Evolutionary conservation across 2,888 invertebrate genomes (phyloP).

Genomic region (Trichopria drosophilae): DNA sequence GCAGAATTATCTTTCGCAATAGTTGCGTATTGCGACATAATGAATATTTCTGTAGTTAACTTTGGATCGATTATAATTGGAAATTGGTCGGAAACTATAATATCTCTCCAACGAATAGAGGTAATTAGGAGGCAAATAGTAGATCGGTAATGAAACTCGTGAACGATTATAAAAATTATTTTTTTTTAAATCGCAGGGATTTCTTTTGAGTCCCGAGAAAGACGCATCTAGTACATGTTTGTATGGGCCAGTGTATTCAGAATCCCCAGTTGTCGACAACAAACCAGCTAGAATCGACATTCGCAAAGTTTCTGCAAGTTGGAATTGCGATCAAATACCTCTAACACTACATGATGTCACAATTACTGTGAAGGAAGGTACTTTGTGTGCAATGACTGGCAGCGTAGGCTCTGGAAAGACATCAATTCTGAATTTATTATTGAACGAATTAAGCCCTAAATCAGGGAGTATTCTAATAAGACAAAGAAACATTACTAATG

Average conservation of each 20-base stretch:
- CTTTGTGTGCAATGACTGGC: slow-evolving; percentile 78
- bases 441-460: slow-evolving; percentile 54
- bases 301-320: slow-evolving; percentile 59
- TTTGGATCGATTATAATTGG: slow-evolving; percentile 67
- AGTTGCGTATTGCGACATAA: slow-evolving; percentile 75
- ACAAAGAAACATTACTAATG: slow-evolving; percentile 21
- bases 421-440: slow-evolving; percentile 52
- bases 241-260: slow-evolving; percentile 36
- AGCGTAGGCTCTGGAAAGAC: slow-evolving; percentile 84
- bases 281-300: slow-evolving; percentile 52
- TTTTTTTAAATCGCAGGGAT: too few species aligned
- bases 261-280: slow-evolving; percentile 30
- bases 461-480: slow-evolving; percentile 47
- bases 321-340: slow-evolving; percentile 50
- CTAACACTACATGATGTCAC: slow-evolving; percentile 59
- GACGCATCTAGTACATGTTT: too few species aligned
- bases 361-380: slow-evolving; percentile 63
- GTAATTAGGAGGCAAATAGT: too few species aligned
- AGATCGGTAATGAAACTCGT: too few species aligned
- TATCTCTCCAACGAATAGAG: slow-evolving; percentile 67
- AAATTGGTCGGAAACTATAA: slow-evolving; percentile 66
- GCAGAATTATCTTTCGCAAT: slow-evolving; percentile 74
- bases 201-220: too few species aligned
- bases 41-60: slow-evolving; percentile 70
- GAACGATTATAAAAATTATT: too few species aligned